Evolutionary conservation across 2,113 vertebrate genomes (phyloP), one percentile per base, ranked within the genome.

Genomic region (Thalassarche chlororhynchos): DNA sequence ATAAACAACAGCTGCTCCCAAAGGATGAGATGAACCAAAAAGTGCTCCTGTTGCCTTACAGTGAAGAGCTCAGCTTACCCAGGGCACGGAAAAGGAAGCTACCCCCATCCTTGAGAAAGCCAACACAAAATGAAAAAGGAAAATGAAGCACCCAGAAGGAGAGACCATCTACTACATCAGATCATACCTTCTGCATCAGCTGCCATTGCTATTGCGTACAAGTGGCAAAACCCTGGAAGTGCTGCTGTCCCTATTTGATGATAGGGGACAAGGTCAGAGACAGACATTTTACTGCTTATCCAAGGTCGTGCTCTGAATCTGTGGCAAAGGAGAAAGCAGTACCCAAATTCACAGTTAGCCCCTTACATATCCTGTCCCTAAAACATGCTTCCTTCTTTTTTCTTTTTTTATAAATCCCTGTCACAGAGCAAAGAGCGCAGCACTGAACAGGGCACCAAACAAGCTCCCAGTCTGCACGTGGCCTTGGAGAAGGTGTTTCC

Each of bases 401-500:
- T 32, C 7, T 75, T 25, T n/a, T 40, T 51, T 52, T 18, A 28
- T 75, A 81, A 77, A 84, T 54, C 31, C 42, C 8, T 60, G 44
- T 11, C 28, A 34, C 21, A 47, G 10, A 69, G 20, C 40, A 71
- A 87, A 78, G 34, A 79, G 42, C 61, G 44, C 32, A 81, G 72
- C 66, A 64, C 36, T 44, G 49, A 94, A 47, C 26, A 31, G 54
- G 29, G n/a, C 38, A 86, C 9, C 20, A 60, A 71, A 83, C 13
- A 60, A 38, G 16, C 13, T 58, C 24, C 13, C 51, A 51, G 23
- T 36, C 14, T 6, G 4, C 38, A n/a, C 0, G 0, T 4, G 29
- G n/a, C 77, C 61, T 87, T 55, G 69, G 77, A 84, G 29, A 71
- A 64, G 21, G 17, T 17, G n/a, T 20, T 75, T 84, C 60, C 42